phyloP scores from a whole-genome alignment of 2,888 invertebrate species.

The Sphaeridia pumilis region DNA sequence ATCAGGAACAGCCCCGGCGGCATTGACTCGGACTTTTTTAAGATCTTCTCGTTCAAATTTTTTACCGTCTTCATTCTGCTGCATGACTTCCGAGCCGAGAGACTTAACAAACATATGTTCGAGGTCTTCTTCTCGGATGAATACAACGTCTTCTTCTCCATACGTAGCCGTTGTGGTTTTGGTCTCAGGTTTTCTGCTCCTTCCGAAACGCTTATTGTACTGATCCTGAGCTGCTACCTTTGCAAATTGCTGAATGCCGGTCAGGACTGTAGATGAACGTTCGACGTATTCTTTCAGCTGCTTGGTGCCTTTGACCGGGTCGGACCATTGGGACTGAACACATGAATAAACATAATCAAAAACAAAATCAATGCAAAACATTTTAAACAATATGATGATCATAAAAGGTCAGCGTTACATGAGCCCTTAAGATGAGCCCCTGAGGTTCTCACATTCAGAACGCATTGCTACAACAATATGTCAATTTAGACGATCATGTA shows the following conservation, averaged over 20 bases:
- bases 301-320: slow-evolving; percentile 20
- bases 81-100: slow-evolving; percentile 30
- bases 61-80: slow-evolving; percentile 28
- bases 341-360: too few species aligned
- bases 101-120: slow-evolving; percentile 29
- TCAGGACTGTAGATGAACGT: slow-evolving; percentile 55
- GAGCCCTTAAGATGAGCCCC: too few species aligned
- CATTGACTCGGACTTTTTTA: neutral
- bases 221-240: slow-evolving; percentile 18
- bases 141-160: slow-evolving; percentile 21
- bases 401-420: too few species aligned
- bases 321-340: too few species aligned
- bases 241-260: slow-evolving; percentile 55
- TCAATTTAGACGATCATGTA: too few species aligned
- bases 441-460: too few species aligned
- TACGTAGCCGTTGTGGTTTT: neutral
- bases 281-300: slow-evolving; percentile 40
- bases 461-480: too few species aligned
- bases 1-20: too few species aligned
- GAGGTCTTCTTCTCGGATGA: slow-evolving; percentile 33
- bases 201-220: neutral
- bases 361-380: too few species aligned
- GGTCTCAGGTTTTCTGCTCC: neutral
- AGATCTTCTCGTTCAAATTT: slow-evolving; percentile 13
- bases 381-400: too few species aligned